A percentile compares a stretch with the other conserved stretches of the same genome.
These are phyloP conservation scores for Haemorhous mexicanus DNA, from an alignment of 2,113 vertebrate genomes.

Conservation along the genomic window DNA sequence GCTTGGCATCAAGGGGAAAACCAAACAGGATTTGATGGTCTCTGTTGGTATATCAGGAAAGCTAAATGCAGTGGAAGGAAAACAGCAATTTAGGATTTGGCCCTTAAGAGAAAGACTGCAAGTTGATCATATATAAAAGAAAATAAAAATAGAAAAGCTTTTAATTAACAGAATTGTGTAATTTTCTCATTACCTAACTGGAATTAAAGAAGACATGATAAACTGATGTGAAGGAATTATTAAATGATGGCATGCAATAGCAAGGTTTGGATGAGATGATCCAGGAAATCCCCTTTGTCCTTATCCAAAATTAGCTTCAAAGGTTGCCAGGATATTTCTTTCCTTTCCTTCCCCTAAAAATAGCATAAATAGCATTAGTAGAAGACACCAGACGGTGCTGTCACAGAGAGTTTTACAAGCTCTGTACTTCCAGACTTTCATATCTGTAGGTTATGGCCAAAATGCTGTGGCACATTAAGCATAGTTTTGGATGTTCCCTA, in stretches of 20 bases:
- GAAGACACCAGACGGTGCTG: neutral
- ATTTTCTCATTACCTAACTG: neutral
- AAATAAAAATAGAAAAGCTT: neutral
- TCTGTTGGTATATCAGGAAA: neutral
- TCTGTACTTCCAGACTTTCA: neutral
- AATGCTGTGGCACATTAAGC: neutral
- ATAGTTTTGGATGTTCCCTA: neutral
- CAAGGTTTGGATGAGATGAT: neutral
- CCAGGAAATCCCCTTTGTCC: neutral
- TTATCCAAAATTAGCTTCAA: neutral
- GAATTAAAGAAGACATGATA: neutral
- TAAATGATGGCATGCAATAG: neutral
- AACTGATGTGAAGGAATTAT: neutral
- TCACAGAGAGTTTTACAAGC: neutral
- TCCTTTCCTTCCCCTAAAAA: neutral
- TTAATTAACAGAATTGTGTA: neutral
- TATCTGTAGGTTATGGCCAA: neutral
- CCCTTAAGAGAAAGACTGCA: neutral
- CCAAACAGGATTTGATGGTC: accelerated
- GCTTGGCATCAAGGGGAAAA: neutral
- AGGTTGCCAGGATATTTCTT: neutral
- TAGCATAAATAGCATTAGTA: neutral
- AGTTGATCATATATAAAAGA: neutral
- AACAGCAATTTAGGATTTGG: neutral
- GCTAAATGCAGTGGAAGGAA: neutral